Percentiles rank a stretch among this genome's conserved stretches.
Conservation (phyloP, 92 coral and sea anemone genomes). For the Parazoanthus darwini region DNA sequence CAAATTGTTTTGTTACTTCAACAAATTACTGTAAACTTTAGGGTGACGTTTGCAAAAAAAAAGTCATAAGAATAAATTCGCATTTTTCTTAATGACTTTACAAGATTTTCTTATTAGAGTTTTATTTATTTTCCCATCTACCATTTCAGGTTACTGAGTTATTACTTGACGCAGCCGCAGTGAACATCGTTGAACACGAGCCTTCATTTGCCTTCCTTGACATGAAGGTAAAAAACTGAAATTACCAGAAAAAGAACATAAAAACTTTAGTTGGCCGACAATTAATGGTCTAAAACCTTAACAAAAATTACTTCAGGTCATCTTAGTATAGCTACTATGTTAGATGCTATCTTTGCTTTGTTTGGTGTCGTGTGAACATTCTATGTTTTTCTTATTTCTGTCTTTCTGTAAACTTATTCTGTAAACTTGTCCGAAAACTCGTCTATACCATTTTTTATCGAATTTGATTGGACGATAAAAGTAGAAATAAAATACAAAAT, state of each 20-base stretch:
- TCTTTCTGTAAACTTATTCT: neutral
- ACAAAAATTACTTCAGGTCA: too few relatives aligned
- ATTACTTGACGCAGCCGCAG: slow-evolving; percentile 63
- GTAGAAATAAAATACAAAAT: too few relatives aligned
- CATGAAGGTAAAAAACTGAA: slow-evolving; percentile 11
- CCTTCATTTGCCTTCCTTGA: slow-evolving; percentile 36
- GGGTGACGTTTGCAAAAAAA: too few relatives aligned
- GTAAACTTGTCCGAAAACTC: neutral
- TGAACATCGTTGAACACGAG: slow-evolving; percentile 54
- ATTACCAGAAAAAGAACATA: neutral
- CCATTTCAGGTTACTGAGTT: slow-evolving; percentile 71
- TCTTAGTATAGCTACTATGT: too few relatives aligned
- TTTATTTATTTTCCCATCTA: neutral
- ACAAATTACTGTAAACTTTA: too few relatives aligned
- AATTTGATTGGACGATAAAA: too few relatives aligned
- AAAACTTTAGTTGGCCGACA: neutral
- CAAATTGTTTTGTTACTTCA: too few relatives aligned
- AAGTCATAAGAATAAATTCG: too few relatives aligned
- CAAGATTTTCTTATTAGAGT: too few relatives aligned
- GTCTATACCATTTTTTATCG: too few relatives aligned
- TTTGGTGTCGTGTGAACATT: neutral
- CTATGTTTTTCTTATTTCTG: neutral
- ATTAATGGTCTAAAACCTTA: neutral
- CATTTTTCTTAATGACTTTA: too few relatives aligned
- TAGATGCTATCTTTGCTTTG: too few relatives aligned